Conservation (phyloP, 1,140 invertebrate genomes). For the Leptopilina boulardi region DNA sequence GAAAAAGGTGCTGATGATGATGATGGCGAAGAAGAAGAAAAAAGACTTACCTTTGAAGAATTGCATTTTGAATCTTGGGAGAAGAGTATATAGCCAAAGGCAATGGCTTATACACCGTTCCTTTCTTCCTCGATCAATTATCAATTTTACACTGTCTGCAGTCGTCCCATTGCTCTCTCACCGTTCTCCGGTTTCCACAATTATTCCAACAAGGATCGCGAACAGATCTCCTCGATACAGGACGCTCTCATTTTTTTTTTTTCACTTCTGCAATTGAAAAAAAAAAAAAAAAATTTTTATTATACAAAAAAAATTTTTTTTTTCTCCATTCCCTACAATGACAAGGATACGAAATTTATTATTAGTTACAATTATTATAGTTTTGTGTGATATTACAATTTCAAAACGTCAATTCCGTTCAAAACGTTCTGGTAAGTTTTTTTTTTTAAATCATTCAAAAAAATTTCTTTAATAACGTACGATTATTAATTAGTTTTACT, state of each 20-base stretch:
- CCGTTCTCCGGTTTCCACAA: slow-evolving; percentile 38
- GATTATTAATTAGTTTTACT: slow-evolving; percentile 23
- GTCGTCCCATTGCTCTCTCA: slow-evolving; percentile 45
- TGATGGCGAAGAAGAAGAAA: no score
- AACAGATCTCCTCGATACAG: neutral
- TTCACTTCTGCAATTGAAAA: neutral
- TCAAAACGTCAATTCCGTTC: slow-evolving; percentile 42
- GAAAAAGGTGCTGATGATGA: no score
- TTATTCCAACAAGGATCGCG: slow-evolving; percentile 22
- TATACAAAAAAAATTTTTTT: neutral
- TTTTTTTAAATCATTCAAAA: slow-evolving; percentile 5
- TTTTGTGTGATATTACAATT: slow-evolving; percentile 44
- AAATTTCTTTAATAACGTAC: slow-evolving; percentile 1
- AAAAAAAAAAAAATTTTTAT: neutral
- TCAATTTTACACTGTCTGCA: slow-evolving; percentile 48
- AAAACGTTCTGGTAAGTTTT: slow-evolving; percentile 56
- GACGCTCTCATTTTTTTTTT: slow-evolving; percentile 5
- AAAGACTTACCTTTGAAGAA: neutral
- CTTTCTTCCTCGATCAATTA: slow-evolving; percentile 42
- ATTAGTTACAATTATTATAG: slow-evolving; percentile 41
- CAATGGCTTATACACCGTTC: slow-evolving; percentile 19
- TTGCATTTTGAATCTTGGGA: neutral
- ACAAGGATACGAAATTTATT: slow-evolving; percentile 36
- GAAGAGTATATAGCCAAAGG: slow-evolving; percentile 16
- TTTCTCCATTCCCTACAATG: slow-evolving; percentile 48